phyloP scores from a whole-genome alignment of 2,113 vertebrate species.

The Engystomops pustulosus region DNA sequence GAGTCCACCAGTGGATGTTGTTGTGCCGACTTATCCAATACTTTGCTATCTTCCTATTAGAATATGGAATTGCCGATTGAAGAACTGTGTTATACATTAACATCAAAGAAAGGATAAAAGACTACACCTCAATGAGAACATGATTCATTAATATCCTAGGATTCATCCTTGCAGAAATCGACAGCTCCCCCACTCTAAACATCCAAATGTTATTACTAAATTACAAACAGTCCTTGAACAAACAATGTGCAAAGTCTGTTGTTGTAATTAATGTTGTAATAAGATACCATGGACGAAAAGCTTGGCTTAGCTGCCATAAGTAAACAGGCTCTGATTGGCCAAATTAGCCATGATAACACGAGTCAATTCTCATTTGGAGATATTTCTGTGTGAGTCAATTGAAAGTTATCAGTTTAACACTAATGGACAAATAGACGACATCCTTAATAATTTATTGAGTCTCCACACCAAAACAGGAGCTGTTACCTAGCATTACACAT shows the following conservation, averaged over 20 bases:
- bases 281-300: constrained; percentile 63
- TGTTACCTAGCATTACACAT: constrained; percentile 61
- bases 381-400: constrained; percentile 68
- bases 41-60: constrained; percentile 4
- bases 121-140: neutral
- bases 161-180: constrained; percentile 59
- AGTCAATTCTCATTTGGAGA: constrained; percentile 66
- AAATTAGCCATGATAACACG: constrained; percentile 66
- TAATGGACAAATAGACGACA: constrained; percentile 72
- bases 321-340: constrained; percentile 71
- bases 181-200: constrained; percentile 65
- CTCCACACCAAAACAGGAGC: constrained; percentile 53
- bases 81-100: neutral
- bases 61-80: constrained; percentile 1
- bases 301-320: constrained; percentile 64
- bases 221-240: constrained; percentile 62
- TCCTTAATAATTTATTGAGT: constrained; percentile 50
- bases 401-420: constrained; percentile 72
- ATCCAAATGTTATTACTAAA: constrained; percentile 67
- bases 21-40: constrained; percentile 6
- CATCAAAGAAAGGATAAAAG: constrained; percentile 34
- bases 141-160: constrained; percentile 44
- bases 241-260: constrained; percentile 64
- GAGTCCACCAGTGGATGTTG: neutral
- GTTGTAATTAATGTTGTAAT: constrained; percentile 69